These are phyloP conservation scores for Lasiurus borealis DNA, from an alignment of 2,113 vertebrate genomes.

Conservation along the genomic window DNA sequence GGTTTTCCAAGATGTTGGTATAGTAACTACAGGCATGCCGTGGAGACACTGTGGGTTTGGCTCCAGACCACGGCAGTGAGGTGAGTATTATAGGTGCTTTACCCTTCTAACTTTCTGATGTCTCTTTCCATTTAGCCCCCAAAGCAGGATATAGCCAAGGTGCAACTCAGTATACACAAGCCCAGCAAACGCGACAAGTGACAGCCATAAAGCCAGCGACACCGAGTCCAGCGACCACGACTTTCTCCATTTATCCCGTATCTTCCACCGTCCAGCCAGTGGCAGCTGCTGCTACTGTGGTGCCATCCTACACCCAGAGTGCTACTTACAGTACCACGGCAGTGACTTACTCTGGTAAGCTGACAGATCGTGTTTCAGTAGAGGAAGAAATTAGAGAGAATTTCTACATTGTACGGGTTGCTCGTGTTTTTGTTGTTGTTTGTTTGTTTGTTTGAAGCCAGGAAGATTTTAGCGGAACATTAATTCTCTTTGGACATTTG, in stretches of 20 bases:
- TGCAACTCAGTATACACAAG: constrained; percentile 96
- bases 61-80: not conserved
- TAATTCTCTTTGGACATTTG: constrained; percentile 8
- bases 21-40: not conserved
- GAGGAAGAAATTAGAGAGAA: constrained; percentile 19
- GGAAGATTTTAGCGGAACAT: not conserved
- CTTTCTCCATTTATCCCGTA: constrained; percentile 98
- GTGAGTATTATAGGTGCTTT: not conserved
- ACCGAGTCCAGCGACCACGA: constrained; percentile 95
- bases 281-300: constrained; percentile 94
- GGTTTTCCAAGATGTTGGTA: constrained; percentile 29
- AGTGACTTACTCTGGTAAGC: constrained; percentile 96
- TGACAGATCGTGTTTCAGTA: constrained; percentile 42
- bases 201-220: constrained; percentile 98
- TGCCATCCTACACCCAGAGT: constrained; percentile 98
- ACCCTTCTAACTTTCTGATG: constrained; percentile 35
- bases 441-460: not conserved
- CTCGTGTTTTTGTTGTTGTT: too few species aligned
- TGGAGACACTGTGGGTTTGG: not conserved
- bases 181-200: constrained; percentile 97
- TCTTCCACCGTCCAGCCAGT: constrained; percentile 97
- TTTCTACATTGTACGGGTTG: not conserved
- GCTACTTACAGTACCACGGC: constrained; percentile 98
- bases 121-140: constrained; percentile 87
- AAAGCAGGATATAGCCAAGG: constrained; percentile 98